A percentile compares a stretch with the other conserved stretches of the same genome.
Evolutionary conservation across 2,113 vertebrate genomes (phyloP).

Genomic region (Planiliza haematocheilus): DNA sequence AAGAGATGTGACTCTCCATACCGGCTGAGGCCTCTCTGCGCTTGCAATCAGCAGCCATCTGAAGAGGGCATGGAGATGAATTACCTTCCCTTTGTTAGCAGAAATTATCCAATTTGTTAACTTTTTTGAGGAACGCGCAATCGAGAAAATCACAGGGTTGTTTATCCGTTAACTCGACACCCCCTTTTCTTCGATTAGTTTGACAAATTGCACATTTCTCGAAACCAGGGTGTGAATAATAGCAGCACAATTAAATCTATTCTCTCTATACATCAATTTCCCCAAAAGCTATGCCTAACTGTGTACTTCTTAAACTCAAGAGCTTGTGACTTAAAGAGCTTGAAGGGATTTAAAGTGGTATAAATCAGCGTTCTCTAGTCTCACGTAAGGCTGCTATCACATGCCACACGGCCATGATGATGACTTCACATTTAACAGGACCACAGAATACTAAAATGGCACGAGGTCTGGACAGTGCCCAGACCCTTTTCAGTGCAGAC

Average conservation of each 20-base stretch:
- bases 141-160: slow-evolving; percentile 19
- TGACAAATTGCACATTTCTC: slow-evolving; percentile 24
- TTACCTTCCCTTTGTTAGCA: slow-evolving; percentile 51
- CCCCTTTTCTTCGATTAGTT: neutral
- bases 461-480: too few relatives aligned
- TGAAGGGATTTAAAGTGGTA: neutral
- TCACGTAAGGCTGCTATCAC: neutral
- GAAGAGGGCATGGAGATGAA: slow-evolving; percentile 58
- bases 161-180: slow-evolving; percentile 34
- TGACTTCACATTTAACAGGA: slow-evolving; percentile 1
- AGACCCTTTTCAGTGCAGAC: too few relatives aligned
- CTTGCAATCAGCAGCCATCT: slow-evolving; percentile 62
- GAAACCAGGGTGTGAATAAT: slow-evolving; percentile 18
- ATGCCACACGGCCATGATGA: neutral
- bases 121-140: slow-evolving; percentile 27
- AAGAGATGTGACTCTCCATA: slow-evolving; percentile 61
- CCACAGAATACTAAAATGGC: neutral
- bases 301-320: slow-evolving; percentile 2
- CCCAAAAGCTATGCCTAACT: slow-evolving; percentile 3
- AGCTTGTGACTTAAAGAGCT: neutral
- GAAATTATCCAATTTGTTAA: slow-evolving; percentile 55
- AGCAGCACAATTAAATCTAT: slow-evolving; percentile 25
- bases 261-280: slow-evolving; percentile 7
- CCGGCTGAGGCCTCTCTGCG: slow-evolving; percentile 44
- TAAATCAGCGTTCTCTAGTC: neutral